These are phyloP conservation scores for Caenorhabditis brenneri DNA, from an alignment of 1,140 invertebrate genomes.

Conservation along the genomic window DNA sequence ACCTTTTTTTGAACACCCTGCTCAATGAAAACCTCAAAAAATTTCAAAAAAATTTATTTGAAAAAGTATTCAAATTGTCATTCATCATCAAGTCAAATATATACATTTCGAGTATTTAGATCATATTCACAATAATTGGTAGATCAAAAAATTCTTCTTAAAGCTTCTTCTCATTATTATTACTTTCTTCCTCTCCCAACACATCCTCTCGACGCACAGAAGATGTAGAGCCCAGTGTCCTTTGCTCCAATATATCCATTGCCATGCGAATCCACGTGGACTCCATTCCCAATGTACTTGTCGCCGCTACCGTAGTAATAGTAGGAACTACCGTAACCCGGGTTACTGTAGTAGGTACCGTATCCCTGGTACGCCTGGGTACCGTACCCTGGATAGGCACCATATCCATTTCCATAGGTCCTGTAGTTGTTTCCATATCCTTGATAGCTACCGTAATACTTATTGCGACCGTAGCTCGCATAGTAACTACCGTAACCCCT, in stretches of 20 bases:
- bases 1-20: background rate
- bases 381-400: background rate
- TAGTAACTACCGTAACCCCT: no score
- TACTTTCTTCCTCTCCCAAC: background rate
- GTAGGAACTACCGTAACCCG: background rate
- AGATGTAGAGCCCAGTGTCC: background rate
- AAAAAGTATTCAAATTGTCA: background rate
- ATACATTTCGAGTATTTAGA: no score
- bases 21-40: background rate
- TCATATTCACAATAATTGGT: no score
- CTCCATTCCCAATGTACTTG: background rate
- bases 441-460: background rate
- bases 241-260: background rate
- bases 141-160: no score
- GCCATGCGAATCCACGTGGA: constrained; percentile 24
- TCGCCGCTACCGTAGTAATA: constrained; percentile 11
- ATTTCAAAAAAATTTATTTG: background rate
- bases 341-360: background rate
- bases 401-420: background rate
- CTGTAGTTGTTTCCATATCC: background rate
- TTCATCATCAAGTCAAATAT: no score
- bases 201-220: background rate
- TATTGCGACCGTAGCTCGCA: background rate
- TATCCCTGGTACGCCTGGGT: background rate
- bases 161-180: no score